phyloP scores from a whole-genome alignment of 2,113 vertebrate species.

The Melierax canorus region DNA sequence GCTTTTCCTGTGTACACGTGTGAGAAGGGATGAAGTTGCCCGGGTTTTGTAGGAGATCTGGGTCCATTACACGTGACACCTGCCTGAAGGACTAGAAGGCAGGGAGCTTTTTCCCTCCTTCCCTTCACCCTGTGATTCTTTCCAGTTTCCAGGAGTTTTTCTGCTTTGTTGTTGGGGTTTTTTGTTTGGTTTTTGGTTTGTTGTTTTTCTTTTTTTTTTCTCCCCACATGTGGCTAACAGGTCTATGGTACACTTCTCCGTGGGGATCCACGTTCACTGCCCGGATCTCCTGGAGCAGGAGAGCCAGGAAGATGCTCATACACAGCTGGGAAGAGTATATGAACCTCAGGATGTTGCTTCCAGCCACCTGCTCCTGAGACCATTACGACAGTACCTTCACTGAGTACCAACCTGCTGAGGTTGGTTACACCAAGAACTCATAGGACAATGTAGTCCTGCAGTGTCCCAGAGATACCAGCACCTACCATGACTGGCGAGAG shows the following conservation, averaged over 20 bases:
- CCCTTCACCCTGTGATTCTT: neutral
- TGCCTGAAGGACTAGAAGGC: neutral
- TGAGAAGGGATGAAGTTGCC: neutral
- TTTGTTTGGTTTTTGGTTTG: neutral
- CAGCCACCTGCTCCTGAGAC: neutral
- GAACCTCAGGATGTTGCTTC: neutral
- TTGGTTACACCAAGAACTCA: neutral
- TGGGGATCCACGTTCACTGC: neutral
- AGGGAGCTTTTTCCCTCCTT: neutral
- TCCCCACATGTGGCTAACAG: neutral
- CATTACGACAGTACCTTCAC: neutral
- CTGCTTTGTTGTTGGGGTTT: neutral
- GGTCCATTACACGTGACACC: neutral
- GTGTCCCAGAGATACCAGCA: neutral
- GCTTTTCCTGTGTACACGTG: fast-evolving
- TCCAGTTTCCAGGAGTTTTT: neutral
- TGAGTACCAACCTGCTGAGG: neutral
- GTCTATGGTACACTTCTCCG: neutral
- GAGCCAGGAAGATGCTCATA: neutral
- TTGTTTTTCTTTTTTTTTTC: neutral
- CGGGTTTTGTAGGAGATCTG: neutral
- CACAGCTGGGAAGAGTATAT: neutral
- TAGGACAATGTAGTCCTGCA: neutral
- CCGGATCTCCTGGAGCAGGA: neutral
- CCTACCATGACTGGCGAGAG: neutral